These are phyloP conservation scores for Synanthedon formicaeformis DNA, from an alignment of 2,888 invertebrate species.

Conservation along the genomic window DNA sequence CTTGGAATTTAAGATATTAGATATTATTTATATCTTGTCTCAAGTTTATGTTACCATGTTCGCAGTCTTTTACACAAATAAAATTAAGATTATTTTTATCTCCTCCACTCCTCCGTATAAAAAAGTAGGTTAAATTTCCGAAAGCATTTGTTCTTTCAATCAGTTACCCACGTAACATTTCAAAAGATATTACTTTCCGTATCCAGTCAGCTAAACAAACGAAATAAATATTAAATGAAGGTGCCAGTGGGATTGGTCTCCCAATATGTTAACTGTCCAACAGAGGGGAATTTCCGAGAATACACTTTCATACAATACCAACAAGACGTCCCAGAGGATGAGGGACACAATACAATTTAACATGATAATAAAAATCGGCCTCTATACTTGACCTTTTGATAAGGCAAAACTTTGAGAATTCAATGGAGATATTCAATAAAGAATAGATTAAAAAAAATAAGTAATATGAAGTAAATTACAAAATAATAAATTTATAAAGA, in stretches of 20 bases:
- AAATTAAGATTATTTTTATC: too few species aligned
- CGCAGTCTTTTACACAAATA: too few species aligned
- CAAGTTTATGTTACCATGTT: too few species aligned
- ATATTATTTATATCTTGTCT: too few species aligned
- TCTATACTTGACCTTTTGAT: slow-evolving; percentile 15
- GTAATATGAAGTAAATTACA: too few species aligned
- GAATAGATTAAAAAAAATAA: too few species aligned
- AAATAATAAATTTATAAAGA: too few species aligned
- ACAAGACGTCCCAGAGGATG: slow-evolving; percentile 33
- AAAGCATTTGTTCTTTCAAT: too few species aligned
- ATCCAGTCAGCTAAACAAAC: slow-evolving; percentile 17
- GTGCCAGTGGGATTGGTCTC: slow-evolving; percentile 31
- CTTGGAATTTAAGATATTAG: too few species aligned
- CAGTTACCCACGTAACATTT: slow-evolving; percentile 13
- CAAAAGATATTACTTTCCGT: slow-evolving; percentile 18
- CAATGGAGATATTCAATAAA: too few species aligned
- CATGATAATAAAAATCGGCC: slow-evolving; percentile 44
- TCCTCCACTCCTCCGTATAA: too few species aligned
- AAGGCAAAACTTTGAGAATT: background rate
- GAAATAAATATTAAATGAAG: slow-evolving; percentile 49
- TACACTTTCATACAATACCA: slow-evolving; percentile 27
- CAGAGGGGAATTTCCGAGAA: slow-evolving; percentile 22
- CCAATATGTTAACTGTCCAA: slow-evolving; percentile 51
- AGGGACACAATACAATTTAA: slow-evolving; percentile 45
- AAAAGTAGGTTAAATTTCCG: too few species aligned